Evolutionary conservation across 2,888 invertebrate species (phyloP), one percentile per base, ranked within the genome.

Genomic region (Philhelius pedissequus): DNA sequence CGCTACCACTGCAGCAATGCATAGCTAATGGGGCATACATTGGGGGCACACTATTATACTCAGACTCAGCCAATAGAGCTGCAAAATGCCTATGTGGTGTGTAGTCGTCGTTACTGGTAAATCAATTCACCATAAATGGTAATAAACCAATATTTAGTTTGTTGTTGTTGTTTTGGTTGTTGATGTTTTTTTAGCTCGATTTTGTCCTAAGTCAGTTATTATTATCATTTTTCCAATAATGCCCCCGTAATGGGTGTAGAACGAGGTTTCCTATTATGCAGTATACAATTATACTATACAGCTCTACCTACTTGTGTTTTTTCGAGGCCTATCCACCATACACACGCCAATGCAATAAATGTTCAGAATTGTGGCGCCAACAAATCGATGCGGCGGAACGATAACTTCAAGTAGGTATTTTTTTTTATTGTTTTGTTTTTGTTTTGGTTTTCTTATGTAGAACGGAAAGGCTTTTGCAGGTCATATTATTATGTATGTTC

Each of bases 341-440:
- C 64, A 64, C 74, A 79, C 73, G 79, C 83, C 45, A 83, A 58
- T 40, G 69, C 69, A 79, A 69, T 78, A 74, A 74, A 79, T 83
- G 74, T 83, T 64, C 74, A 50, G 74, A 79, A 70, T 79, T 70
- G 83, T 83, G 83, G 83, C 83, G 83, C 83, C 83, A 78, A 56
- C 74, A 56, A 56, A 74, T 74, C 78, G 78, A 78, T 83, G 82
- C 64, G 52, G 68, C 25, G 50, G 73, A 74, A 70, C 56, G 66
- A 68, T 76, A 60, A 71, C 30, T 56, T 64, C 45, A 64, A 64
- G 64, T 64, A 64, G 56, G 54, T 32, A 25, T 45, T 32, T 32
- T 32, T 32, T 71, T 58, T 69, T 62, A 6, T n/a, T 43, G 2
- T 25, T 25, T 40, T 38, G 35, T 52, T 35, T 25, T 35, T 60